Percentiles rank a stretch among this genome's conserved stretches.
These are phyloP conservation scores for Acanthurus tractus DNA, from an alignment of 2,797 vertebrate genomes.

Conservation along the genomic window DNA sequence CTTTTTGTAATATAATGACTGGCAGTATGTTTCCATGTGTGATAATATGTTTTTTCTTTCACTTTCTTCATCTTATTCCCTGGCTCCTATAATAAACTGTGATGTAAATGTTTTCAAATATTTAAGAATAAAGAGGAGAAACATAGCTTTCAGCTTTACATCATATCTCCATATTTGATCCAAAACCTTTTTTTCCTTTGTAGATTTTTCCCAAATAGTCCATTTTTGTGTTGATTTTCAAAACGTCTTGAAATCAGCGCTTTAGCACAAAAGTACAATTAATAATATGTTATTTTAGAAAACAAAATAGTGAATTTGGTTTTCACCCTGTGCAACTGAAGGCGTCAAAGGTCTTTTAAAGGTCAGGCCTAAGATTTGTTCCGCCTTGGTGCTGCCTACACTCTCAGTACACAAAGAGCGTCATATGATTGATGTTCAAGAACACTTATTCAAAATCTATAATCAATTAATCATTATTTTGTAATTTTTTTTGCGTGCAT, in stretches of 20 bases:
- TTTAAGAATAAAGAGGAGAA: conserved; percentile 2
- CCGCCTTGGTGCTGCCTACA: conserved; percentile 21
- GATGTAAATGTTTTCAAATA: background rate
- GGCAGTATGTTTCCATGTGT: background rate
- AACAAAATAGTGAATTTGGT: background rate
- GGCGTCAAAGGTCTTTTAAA: conserved; percentile 5
- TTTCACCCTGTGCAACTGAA: conserved; percentile 28
- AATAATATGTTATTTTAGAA: background rate
- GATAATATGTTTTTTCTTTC: conserved; percentile 4
- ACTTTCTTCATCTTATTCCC: conserved; percentile 1
- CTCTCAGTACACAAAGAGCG: conserved; percentile 16
- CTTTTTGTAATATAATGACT: background rate
- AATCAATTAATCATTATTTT: conserved; percentile 5
- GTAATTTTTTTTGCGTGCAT: conserved; percentile 11
- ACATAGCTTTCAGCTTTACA: background rate
- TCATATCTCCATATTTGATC: background rate
- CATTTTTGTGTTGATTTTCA: background rate
- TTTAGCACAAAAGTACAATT: background rate
- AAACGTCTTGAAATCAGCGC: background rate
- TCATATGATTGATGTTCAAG: conserved; percentile 15
- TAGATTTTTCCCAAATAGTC: background rate
- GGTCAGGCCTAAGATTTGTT: conserved; percentile 33
- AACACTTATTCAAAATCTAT: conserved; percentile 32
- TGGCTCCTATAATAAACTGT: background rate
- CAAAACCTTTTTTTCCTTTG: background rate